A percentile compares a stretch with the other conserved stretches of the same genome.
phyloP scores from a whole-genome alignment of 2,888 invertebrate genomes.

The Sphecodes monilicornis region DNA sequence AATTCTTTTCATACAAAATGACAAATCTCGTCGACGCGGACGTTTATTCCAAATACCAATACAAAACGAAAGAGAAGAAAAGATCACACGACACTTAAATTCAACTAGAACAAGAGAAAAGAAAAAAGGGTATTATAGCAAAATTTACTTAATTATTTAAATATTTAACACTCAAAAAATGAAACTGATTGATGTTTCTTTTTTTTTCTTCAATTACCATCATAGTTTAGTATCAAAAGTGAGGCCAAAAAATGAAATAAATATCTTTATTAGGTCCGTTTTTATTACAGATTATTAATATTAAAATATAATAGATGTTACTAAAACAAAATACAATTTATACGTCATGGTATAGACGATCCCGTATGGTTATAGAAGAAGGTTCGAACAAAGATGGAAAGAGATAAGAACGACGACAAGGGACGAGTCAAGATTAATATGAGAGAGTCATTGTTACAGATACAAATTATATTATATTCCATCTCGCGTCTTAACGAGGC shows the following conservation, averaged over 20 bases:
- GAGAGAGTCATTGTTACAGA: conserved; percentile 51
- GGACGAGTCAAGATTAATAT: conserved; percentile 6
- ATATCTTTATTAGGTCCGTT: conserved; percentile 81
- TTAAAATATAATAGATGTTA: conserved; percentile 78
- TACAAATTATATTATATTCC: conserved; percentile 62
- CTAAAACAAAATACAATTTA: conserved; percentile 74
- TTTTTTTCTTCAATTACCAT: conserved; percentile 69
- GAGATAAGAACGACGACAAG: neutral
- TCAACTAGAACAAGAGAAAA: conserved; percentile 31
- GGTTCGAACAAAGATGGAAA: conserved; percentile 25
- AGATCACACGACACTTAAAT: conserved; percentile 2
- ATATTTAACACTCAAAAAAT: conserved; percentile 59
- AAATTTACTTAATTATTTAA: conserved; percentile 70
- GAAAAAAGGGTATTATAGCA: conserved; percentile 62
- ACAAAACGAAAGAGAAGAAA: neutral
- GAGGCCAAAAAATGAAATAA: conserved; percentile 81
- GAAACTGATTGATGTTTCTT: conserved; percentile 63
- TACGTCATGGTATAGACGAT: conserved; percentile 75
- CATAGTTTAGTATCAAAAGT: conserved; percentile 72
- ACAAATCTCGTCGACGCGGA: conserved; percentile 24
- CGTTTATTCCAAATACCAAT: conserved; percentile 24
- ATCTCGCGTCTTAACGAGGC: conserved; percentile 48
- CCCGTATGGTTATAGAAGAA: conserved; percentile 12
- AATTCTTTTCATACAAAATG: conserved; percentile 37
- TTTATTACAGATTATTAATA: conserved; percentile 79